These are phyloP conservation scores for Aythya baeri DNA, from an alignment of 2,113 vertebrate species.

Conservation along the genomic window DNA sequence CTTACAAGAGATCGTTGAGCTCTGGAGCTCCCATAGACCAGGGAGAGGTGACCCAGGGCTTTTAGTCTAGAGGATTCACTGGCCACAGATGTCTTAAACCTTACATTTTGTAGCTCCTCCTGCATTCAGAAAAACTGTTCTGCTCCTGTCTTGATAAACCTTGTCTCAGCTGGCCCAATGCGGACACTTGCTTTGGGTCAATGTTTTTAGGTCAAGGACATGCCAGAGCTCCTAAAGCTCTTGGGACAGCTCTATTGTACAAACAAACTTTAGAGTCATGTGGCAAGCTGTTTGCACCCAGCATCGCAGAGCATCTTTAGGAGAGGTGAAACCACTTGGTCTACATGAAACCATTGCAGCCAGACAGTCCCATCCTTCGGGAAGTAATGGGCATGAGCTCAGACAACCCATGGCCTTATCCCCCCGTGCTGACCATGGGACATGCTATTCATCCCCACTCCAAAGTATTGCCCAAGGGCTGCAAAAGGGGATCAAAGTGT, in stretches of 20 bases:
- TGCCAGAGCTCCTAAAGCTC: neutral
- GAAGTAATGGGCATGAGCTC: neutral
- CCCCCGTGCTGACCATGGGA: neutral
- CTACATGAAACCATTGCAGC: neutral
- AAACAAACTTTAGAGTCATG: neutral
- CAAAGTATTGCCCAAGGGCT: neutral
- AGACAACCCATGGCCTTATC: neutral
- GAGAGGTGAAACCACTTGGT: neutral
- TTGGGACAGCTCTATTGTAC: neutral
- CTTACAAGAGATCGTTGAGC: neutral
- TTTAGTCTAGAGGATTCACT: neutral
- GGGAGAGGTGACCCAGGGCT: neutral
- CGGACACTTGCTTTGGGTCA: accelerated
- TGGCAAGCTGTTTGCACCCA: accelerated
- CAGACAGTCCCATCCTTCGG: accelerated
- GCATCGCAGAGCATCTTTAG: neutral
- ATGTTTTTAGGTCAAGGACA: neutral
- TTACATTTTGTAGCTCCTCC: neutral
- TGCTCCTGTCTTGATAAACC: neutral
- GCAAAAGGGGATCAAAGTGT: neutral
- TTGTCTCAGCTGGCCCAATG: neutral
- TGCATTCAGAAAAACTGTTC: neutral
- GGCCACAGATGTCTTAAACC: neutral
- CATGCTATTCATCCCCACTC: neutral
- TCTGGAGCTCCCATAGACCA: neutral